phyloP scores from a whole-genome alignment of 2,888 invertebrate species.

The Leuctra nigra region DNA sequence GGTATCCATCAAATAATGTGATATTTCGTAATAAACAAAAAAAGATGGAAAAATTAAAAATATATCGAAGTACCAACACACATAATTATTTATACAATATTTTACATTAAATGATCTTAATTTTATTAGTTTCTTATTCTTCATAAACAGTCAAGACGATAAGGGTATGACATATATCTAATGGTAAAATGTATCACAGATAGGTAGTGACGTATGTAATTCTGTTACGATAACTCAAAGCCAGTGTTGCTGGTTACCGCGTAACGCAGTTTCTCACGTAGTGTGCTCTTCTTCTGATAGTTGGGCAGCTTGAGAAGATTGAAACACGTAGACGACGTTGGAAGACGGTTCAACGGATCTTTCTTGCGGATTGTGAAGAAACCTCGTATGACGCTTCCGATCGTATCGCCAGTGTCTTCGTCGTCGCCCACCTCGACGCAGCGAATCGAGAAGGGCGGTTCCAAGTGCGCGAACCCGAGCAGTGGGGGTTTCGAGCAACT shows the following conservation, averaged over 20 bases:
- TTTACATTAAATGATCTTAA: too few relatives aligned
- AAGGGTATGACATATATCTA: not conserved
- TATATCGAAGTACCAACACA: too few relatives aligned
- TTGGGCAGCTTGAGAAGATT: constrained; percentile 97
- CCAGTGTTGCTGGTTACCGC: constrained; percentile 98
- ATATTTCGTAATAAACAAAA: too few relatives aligned
- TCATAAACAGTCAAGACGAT: not conserved
- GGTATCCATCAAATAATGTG: too few relatives aligned
- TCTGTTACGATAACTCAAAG: constrained; percentile 88
- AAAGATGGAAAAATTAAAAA: too few relatives aligned
- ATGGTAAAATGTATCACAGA: constrained; percentile 19
- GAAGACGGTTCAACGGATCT: constrained; percentile 87
- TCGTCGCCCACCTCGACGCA: constrained; percentile 99
- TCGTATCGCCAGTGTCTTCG: constrained; percentile 83
- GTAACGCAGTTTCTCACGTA: constrained; percentile 93
- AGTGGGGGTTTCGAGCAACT: constrained; percentile 97
- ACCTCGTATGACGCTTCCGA: constrained; percentile 91
- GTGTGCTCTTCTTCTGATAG: constrained; percentile 91
- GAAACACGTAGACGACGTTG: constrained; percentile 99
- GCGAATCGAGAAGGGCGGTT: constrained; percentile 96
- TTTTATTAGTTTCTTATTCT: not conserved
- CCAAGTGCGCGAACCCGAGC: constrained; percentile 91
- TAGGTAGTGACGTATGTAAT: not conserved
- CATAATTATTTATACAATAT: too few relatives aligned
- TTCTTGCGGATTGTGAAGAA: constrained; percentile 96